phyloP scores from a whole-genome alignment of 1,140 invertebrate species.

The Samia ricini region DNA sequence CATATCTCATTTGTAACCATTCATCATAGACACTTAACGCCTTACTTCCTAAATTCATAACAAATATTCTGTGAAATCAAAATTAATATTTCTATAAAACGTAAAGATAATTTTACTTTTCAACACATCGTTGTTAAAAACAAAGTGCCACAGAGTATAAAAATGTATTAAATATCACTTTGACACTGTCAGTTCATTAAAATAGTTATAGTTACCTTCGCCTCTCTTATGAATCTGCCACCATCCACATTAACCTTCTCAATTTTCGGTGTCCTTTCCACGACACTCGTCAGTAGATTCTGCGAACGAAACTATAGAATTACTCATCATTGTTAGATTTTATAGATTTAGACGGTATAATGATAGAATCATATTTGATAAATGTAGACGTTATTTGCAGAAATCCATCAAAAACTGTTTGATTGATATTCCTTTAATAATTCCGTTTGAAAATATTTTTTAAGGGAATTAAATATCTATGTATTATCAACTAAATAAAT shows the following conservation, averaged over 20 bases:
- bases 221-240: slow-evolving; percentile 96
- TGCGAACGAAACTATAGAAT: slow-evolving; percentile 65
- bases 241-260: slow-evolving; percentile 97
- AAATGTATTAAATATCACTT: background rate
- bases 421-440: too few species aligned
- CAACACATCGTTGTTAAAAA: too few species aligned
- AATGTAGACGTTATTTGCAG: too few species aligned
- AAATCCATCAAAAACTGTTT: too few species aligned
- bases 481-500: too few species aligned
- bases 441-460: too few species aligned
- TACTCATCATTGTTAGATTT: background rate
- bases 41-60: background rate
- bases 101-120: background rate
- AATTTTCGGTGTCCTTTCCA: slow-evolving; percentile 94
- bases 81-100: background rate
- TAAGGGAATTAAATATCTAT: too few species aligned
- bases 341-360: too few species aligned
- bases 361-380: too few species aligned
- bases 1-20: slow-evolving; percentile 38
- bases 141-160: too few species aligned
- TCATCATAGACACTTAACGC: slow-evolving; percentile 30
- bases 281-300: slow-evolving; percentile 93
- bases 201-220: slow-evolving; percentile 89
- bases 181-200: background rate
- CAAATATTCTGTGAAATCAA: background rate